phyloP scores from a whole-genome alignment of 2,113 vertebrate genomes.

The Myrmecobius fasciatus region DNA sequence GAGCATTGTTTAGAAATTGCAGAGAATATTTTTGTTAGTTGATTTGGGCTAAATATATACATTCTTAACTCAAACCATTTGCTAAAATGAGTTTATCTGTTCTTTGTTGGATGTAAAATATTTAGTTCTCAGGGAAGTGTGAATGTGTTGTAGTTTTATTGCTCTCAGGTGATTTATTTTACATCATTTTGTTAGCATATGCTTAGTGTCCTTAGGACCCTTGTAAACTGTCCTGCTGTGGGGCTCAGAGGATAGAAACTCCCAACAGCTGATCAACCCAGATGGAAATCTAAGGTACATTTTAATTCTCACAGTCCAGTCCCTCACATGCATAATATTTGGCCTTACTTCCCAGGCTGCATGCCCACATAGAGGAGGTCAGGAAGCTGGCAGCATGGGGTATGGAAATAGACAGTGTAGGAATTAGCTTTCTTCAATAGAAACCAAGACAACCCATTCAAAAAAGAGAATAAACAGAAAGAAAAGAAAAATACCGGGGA shows the following conservation, averaged over 20 bases:
- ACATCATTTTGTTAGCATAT: background rate
- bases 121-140: background rate
- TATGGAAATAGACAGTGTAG: background rate
- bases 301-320: background rate
- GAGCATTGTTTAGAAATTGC: background rate
- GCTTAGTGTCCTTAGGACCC: background rate
- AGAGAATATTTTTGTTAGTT: background rate
- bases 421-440: background rate
- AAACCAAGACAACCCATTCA: background rate
- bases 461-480: too few species aligned
- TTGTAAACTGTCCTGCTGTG: background rate
- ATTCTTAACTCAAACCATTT: background rate
- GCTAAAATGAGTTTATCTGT: background rate
- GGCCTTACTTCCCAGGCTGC: background rate
- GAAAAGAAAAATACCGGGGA: accelerated
- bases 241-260: background rate
- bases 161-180: background rate
- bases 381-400: background rate
- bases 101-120: background rate
- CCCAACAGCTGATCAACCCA: background rate
- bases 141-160: background rate
- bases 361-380: background rate
- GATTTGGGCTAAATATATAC: background rate
- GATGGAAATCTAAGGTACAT: background rate
- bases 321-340: background rate